Evolutionary conservation across 2,113 vertebrate species (phyloP).

Genomic region (Trachemys scripta): DNA sequence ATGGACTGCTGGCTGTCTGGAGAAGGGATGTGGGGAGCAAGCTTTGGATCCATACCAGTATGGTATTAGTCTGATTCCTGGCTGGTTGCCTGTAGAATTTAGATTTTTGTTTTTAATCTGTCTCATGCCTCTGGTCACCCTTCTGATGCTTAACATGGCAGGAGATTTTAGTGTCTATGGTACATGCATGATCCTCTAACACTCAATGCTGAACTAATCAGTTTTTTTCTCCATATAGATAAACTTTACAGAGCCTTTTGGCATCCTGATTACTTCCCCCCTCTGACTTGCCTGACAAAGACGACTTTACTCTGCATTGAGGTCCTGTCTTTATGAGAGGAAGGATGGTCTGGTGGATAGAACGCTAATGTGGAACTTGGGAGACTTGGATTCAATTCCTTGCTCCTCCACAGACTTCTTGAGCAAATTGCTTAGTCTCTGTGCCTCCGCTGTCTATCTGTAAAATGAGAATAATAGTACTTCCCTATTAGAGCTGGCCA

Average conservation of each 20-base stretch:
- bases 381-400: not conserved
- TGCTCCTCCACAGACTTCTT: not conserved
- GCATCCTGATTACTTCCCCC: not conserved
- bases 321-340: not conserved
- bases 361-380: not conserved
- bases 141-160: not conserved
- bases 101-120: not conserved
- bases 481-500: not conserved
- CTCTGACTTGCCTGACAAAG: too few relatives aligned
- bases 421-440: not conserved
- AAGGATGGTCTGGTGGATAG: not conserved
- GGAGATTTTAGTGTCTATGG: conserved; percentile 23
- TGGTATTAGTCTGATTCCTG: not conserved
- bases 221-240: conserved; percentile 9
- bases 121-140: not conserved
- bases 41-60: not conserved
- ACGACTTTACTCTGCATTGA: not conserved
- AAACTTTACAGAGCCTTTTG: not conserved
- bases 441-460: not conserved
- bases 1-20: conserved; percentile 1
- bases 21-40: accelerated
- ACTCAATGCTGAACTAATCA: conserved; percentile 6
- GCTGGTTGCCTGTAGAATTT: accelerated
- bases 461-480: accelerated
- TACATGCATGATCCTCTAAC: not conserved